These are phyloP conservation scores for Hedya salicella DNA, from an alignment of 2,888 invertebrate genomes.

Conservation along the genomic window DNA sequence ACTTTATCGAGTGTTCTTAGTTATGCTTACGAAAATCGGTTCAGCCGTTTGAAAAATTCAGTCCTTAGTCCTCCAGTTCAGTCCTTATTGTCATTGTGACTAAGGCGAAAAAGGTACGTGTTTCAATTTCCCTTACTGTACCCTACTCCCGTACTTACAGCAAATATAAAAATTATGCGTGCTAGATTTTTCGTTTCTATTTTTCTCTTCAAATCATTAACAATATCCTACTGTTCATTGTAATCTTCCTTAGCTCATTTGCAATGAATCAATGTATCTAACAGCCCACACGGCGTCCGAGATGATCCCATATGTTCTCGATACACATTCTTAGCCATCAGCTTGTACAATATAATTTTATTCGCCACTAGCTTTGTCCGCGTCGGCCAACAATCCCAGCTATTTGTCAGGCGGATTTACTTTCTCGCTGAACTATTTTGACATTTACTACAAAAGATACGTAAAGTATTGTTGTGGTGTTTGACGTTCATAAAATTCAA, in stretches of 20 bases:
- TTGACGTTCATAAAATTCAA: not conserved
- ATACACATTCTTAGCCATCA: slow-evolving; percentile 16
- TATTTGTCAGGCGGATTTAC: slow-evolving; percentile 55
- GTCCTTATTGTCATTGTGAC: no score
- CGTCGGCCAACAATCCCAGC: slow-evolving; percentile 63
- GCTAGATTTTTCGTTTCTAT: not conserved
- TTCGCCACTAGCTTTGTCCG: slow-evolving; percentile 68
- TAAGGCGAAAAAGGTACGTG: no score
- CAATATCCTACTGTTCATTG: not conserved
- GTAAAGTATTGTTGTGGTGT: slow-evolving; percentile 4
- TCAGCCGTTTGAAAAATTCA: no score
- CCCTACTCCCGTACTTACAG: no score
- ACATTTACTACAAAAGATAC: slow-evolving; percentile 27
- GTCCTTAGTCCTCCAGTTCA: no score
- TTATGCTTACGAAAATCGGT: no score
- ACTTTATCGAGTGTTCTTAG: no score
- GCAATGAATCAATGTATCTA: slow-evolving; percentile 21
- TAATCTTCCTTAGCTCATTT: no score
- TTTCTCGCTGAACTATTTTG: slow-evolving; percentile 10
- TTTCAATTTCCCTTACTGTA: no score
- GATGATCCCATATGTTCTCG: slow-evolving; percentile 32
- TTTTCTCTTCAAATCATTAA: not conserved
- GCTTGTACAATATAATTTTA: slow-evolving; percentile 60
- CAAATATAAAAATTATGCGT: no score
- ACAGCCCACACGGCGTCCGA: slow-evolving; percentile 6